Base-by-base conservation (phyloP, 2,113 vertebrate species). In the Ailuropoda melanoleuca region DNA sequence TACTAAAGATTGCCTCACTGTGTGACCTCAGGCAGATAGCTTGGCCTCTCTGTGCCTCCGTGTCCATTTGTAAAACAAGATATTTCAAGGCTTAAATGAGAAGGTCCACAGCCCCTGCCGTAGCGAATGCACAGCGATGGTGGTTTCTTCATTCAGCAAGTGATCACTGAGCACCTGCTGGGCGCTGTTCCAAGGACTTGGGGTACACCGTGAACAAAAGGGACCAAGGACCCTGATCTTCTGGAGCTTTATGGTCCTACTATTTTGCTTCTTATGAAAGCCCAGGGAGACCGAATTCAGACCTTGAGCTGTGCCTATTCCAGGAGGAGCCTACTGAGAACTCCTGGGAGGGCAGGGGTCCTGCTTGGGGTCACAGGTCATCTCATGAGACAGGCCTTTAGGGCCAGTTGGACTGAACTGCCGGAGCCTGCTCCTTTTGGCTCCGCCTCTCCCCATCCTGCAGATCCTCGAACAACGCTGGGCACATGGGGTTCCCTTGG, bases 381-480 rank as follows among this genome's bases (percentile, higher is more conserved):
- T 19, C 13, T 43, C n/a, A 4, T 3, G 58, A 74, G 60, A 53
- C 48, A 46, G 83, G 72, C 3, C 18, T 50, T 43, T 2, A 23
- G 4, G n/a, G 48, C 11, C 21, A 21, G n/a, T 0, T 4, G 81
- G 39, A 48, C 24, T 0, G 9, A 37, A 31, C 48, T 68, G 34
- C 70, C 70, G 11, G 14, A 26, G 13, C 31, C 80, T 37, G 34
- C 34, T 56, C 39, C 48, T 48, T 53, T 26, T 21, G 23, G 86
- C 29, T 19, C 48, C 31, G 53, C 34, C 55, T 13, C 4, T 46
- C 12, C n/a, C 43, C 3, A 6, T 21, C 77, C 56, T 9, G 1
- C 34, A 43, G 29, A 29, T 0, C 11, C 24, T 50, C 0, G 0
- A 53, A 7, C 15, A 31, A 26, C 5, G 10, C 48, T n/a, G 70